A percentile compares a stretch with the other conserved stretches of the same genome.
Conservation (phyloP, 2,797 vertebrate genomes). For the Bradypodion pumilum region DNA sequence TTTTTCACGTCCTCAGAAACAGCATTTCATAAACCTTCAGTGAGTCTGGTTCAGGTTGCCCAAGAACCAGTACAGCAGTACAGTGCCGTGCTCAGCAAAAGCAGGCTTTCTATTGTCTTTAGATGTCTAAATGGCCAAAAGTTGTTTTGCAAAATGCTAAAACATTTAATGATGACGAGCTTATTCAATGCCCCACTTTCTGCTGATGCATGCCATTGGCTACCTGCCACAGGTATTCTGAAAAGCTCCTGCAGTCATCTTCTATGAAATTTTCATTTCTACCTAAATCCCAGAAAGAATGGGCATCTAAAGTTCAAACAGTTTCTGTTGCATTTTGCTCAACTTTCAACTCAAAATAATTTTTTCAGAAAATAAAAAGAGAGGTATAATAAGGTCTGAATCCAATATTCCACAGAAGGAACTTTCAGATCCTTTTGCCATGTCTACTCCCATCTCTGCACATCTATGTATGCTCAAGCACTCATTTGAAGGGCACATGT, state of each 20-base stretch:
- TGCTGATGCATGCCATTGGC: constrained; percentile 27
- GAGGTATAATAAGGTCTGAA: no score
- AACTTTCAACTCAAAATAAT: constrained; percentile 8
- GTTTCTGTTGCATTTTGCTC: no score
- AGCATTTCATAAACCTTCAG: not conserved
- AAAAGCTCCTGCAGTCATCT: constrained; percentile 37
- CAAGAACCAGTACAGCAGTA: constrained; percentile 32
- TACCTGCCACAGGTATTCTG: constrained; percentile 35
- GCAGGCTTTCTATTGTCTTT: not conserved
- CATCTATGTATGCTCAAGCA: no score
- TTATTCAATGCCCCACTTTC: constrained; percentile 22
- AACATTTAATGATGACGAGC: constrained; percentile 17
- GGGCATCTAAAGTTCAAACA: constrained; percentile 43
- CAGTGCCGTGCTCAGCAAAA: not conserved
- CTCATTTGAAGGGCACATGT: no score
- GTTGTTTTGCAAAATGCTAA: not conserved
- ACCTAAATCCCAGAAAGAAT: constrained; percentile 33
- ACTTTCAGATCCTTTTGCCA: no score
- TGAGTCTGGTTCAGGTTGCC: not conserved
- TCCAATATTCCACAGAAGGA: no score
- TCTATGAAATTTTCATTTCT: constrained; percentile 52
- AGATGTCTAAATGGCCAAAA: not conserved
- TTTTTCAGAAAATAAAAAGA: not conserved
- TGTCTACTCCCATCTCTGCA: no score
- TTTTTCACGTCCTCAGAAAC: not conserved